These are phyloP conservation scores for Ceyx cyanopectus DNA, from an alignment of 2,113 vertebrate genomes.

Conservation along the genomic window DNA sequence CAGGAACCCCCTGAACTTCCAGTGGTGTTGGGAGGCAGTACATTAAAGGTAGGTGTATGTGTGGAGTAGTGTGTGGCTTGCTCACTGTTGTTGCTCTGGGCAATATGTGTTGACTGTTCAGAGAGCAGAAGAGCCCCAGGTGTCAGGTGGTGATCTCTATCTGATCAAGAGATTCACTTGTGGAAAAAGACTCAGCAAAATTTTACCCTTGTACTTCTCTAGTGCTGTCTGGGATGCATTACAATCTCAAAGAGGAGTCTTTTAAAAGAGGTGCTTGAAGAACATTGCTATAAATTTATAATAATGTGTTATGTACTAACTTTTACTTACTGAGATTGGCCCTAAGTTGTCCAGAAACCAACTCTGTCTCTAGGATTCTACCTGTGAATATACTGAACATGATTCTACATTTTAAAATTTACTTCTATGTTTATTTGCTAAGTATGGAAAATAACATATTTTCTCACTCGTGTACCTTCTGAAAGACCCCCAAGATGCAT, in stretches of 20 bases:
- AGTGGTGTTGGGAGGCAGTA: not conserved
- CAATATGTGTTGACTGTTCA: slow-evolving; percentile 10
- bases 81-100: not conserved
- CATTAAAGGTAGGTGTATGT: not conserved
- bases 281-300: not conserved
- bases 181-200: slow-evolving; percentile 2
- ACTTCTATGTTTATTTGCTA: not conserved
- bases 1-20: not conserved
- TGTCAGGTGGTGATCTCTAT: slow-evolving; percentile 30
- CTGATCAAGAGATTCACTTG: slow-evolving; percentile 45
- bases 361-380: not conserved
- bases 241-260: not conserved
- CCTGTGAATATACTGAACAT: not conserved
- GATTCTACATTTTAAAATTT: not conserved
- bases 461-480: not conserved
- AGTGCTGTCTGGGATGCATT: not conserved
- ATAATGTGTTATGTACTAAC: not conserved
- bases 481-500: not conserved
- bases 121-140: not conserved
- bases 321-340: not conserved
- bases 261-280: not conserved
- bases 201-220: not conserved
- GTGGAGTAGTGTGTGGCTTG: not conserved
- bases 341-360: not conserved
- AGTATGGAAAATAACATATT: not conserved